Conservation (phyloP, 2,888 invertebrate genomes). For the Hyles lineata region DNA sequence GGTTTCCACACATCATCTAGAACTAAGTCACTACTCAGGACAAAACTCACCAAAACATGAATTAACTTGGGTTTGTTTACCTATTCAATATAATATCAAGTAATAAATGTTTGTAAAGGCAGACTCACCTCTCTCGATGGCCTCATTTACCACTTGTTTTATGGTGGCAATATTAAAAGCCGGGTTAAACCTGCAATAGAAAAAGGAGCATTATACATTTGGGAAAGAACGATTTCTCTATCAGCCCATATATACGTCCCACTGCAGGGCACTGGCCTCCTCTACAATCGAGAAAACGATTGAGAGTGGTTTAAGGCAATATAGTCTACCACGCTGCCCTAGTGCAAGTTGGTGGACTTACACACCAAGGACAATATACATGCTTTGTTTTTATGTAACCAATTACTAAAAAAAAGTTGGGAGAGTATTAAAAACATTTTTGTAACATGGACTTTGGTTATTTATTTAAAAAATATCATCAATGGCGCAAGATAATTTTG, state of each 20-base stretch:
- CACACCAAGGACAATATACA: too few relatives aligned
- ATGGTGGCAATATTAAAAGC: constrained; percentile 97
- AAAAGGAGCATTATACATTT: constrained; percentile 41
- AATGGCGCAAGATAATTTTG: too few relatives aligned
- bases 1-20: neutral
- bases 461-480: too few relatives aligned
- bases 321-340: too few relatives aligned
- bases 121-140: constrained; percentile 94
- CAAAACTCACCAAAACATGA: constrained; percentile 1
- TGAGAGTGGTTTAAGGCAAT: too few relatives aligned
- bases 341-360: too few relatives aligned
- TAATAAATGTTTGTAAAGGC: constrained; percentile 17
- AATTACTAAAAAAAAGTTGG: too few relatives aligned
- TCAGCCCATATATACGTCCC: too few relatives aligned
- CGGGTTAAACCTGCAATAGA: constrained; percentile 92
- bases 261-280: too few relatives aligned
- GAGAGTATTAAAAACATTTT: too few relatives aligned
- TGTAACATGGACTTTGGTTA: too few relatives aligned
- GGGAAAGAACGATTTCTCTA: neutral
- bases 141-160: constrained; percentile 97
- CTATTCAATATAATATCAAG: constrained; percentile 4
- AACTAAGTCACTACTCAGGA: neutral
- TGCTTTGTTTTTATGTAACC: neutral
- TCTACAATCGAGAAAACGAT: too few relatives aligned
- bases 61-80: neutral